Evolutionary conservation across 1,140 invertebrate species (phyloP), one percentile per base, ranked within the genome.

Genomic region (Drosophila pachea): DNA sequence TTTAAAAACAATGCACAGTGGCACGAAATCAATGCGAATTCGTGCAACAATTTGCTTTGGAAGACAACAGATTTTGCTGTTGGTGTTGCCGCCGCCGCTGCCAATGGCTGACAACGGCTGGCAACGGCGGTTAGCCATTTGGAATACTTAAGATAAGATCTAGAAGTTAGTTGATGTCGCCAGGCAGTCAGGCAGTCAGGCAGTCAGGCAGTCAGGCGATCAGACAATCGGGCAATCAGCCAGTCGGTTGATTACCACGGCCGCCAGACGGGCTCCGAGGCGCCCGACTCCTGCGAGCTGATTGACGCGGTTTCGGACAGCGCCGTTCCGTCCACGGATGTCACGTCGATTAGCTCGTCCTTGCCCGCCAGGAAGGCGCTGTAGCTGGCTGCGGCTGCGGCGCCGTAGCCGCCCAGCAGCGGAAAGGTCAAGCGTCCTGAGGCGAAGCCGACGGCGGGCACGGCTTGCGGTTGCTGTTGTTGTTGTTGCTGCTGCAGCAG

Each of bases 271-370:
- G 87, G 73, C 38, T 88, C 87, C 69, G 73, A 76, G 59, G 60
- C 69, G 66, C 81, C 79, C 52, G 79, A 84, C 67, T 86, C 79
- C 31, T 86, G 76, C 36, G 86, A 88, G 14, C 77, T 78, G 6
- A 84, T 74, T 8, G 86, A 88, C 45, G 83, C 82, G 47, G 86
- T 88, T 47, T 86, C 83, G 50, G 84, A 87, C 33, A 83, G 29
- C 33, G 83, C 71, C 5, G 77, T 74, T 0, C 76, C 83, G 47
- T 88, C 87, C 45, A 88, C 87, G 14, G 87, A 88, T 62, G 83
- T 88, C 52, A 88, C 87, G 69, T 88, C 87, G 66, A 88, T 88
- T 45, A 88, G 73, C 40, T 86, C 77, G 64, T 86, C 81, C 70
- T 86, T 86, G 70, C 76, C 71, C 61, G 64, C 58, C 47, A 86